Evolutionary conservation across 2,797 vertebrate genomes (phyloP).

Genomic region (Paratrypauchen microcephalus): DNA sequence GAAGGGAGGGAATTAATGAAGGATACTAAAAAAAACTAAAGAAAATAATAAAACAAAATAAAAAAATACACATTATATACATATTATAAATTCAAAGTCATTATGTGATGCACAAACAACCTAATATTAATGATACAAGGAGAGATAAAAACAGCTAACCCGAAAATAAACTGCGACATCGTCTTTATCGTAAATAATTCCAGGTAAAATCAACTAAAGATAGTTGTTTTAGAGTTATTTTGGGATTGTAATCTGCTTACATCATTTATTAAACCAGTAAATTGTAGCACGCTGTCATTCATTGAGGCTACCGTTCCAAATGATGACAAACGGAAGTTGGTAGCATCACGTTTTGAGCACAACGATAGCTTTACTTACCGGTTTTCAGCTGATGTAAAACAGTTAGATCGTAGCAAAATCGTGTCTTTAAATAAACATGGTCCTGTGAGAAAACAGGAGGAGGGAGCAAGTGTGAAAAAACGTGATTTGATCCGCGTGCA

Average conservation of each 20-base stretch:
- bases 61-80: no score
- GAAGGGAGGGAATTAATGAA: no score
- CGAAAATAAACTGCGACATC: constrained; percentile 12
- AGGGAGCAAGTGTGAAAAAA: not conserved
- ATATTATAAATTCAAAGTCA: no score
- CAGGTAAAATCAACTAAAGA: not conserved
- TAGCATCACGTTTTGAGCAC: not conserved
- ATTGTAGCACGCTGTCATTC: constrained; percentile 20
- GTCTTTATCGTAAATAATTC: constrained; percentile 8
- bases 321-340: constrained; percentile 36
- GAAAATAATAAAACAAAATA: no score
- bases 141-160: constrained; percentile 3
- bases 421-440: constrained; percentile 25
- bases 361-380: constrained; percentile 40
- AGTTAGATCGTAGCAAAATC: not conserved
- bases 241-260: not conserved
- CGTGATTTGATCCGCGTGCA: not conserved
- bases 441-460: not conserved
- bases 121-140: no score
- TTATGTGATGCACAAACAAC: not conserved
- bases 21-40: no score
- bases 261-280: not conserved
- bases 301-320: constrained; percentile 11
- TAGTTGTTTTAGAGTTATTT: not conserved
- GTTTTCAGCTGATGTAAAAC: not conserved